Base-by-base conservation (phyloP, 2,888 invertebrate genomes). In the Pocota personata region DNA sequence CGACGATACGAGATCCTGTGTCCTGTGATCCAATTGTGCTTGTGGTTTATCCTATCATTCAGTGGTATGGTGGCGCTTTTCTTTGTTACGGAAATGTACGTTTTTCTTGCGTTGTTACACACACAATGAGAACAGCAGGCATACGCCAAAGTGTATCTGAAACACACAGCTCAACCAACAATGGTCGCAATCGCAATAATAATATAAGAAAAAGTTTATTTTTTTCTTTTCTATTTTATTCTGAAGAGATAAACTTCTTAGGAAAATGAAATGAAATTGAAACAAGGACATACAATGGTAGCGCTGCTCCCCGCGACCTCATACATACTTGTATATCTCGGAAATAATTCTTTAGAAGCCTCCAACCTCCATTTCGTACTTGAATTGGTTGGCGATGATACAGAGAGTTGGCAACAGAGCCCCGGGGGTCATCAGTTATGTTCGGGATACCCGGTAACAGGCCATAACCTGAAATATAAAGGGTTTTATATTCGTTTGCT, bases 221-320 rank as follows among this genome's bases (percentile, higher is more conserved):
- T 12, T 19, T 32, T 27, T 52, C 50, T n/a, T 62, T 55, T 76
- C 16, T 46, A 14, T 48, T 58, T 64, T 55, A 52, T 83, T 48
- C 60, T 67, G 55, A 62, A 58, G 66, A 83, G 83, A 83, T 83
- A 83, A 83, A 78, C 78, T 83, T 78, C 83, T 78, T 78, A 83
- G 73, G 83, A 83, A 48, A 48, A 48, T 48, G 48, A 72, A 82
- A 82, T 82, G 78, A 83, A 83, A 83, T 83, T 83, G 83, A 83
- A 83, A 83, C 83, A 78, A 83, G 83, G 50, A 79, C 73, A 64
- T 52, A 78, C 82, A 83, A 75, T 82, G 43, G 66, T 48, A 72
- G 66, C 66, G 71, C 35, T 35, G 55, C 66, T 43, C 72, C 62
- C 60, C 58, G 52, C 43, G 66, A 72, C 60, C 72, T 46, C 72